Evolutionary conservation across 2,888 invertebrate species (phyloP).

Genomic region (Melolontha melolontha): DNA sequence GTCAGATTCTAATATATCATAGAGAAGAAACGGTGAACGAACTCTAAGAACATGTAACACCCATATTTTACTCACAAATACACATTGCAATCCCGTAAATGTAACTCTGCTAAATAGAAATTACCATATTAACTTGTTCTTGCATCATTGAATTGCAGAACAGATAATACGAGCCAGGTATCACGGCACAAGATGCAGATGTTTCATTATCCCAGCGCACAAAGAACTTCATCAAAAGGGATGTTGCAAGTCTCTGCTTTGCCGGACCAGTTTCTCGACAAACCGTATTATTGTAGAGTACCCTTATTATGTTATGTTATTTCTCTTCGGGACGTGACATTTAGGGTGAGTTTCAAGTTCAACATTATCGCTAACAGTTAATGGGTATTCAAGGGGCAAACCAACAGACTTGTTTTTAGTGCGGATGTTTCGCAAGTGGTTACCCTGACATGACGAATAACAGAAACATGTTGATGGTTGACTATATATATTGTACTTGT

Average conservation of each 20-base stretch:
- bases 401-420: slow-evolving; percentile 1
- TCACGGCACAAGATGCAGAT: slow-evolving; percentile 7
- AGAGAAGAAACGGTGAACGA: no score
- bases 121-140: slow-evolving; percentile 23
- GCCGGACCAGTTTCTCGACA: slow-evolving; percentile 17
- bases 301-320: slow-evolving; percentile 10
- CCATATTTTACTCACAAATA: not conserved
- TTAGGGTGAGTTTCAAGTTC: slow-evolving; percentile 22
- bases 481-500: no score
- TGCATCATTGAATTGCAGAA: slow-evolving; percentile 8
- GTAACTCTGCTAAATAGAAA: not conserved
- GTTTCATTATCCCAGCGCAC: slow-evolving; percentile 27
- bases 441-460: no score
- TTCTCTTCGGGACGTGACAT: not conserved
- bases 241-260: slow-evolving; percentile 12
- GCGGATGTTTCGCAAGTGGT: no score
- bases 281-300: slow-evolving; percentile 12
- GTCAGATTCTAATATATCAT: no score
- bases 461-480: no score
- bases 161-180: slow-evolving; percentile 17
- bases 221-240: slow-evolving; percentile 20
- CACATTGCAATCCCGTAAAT: no score
- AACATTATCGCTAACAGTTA: not conserved
- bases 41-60: not conserved
- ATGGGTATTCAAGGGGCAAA: slow-evolving; percentile 18